phyloP scores from a whole-genome alignment of 2,797 vertebrate genomes.

The Vireo griseus region DNA sequence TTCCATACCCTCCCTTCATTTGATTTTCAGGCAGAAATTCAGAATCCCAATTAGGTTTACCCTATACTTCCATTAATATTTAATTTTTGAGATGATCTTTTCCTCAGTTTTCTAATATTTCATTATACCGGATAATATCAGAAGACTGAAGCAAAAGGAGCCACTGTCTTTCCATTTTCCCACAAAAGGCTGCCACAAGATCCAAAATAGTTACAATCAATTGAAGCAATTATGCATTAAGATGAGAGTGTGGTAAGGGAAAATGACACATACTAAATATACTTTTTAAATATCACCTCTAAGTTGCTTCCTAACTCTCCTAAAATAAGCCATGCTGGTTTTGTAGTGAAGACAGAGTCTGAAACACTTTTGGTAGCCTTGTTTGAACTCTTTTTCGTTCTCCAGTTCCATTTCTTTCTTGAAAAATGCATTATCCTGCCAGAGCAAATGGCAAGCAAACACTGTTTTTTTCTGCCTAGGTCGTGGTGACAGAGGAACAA shows the following conservation, averaged over 20 bases:
- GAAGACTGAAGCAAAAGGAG: background rate
- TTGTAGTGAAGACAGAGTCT: background rate
- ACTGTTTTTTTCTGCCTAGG: background rate
- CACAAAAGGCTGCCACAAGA: background rate
- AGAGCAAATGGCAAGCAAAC: background rate
- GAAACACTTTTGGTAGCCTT: background rate
- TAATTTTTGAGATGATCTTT: background rate
- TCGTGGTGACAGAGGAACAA: background rate
- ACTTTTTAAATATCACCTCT: background rate
- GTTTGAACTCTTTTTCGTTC: background rate
- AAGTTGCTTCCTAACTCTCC: background rate
- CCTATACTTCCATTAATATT: background rate
- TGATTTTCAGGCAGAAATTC: background rate
- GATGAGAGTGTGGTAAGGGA: background rate
- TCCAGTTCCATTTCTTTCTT: background rate
- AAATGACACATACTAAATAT: background rate
- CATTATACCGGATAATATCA: background rate
- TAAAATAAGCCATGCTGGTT: background rate
- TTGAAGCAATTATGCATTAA: background rate
- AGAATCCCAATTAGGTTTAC: background rate
- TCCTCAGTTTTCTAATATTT: background rate
- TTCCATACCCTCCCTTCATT: background rate
- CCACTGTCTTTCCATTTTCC: background rate
- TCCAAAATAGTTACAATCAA: background rate
- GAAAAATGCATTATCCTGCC: background rate